Conservation (phyloP, 2,113 vertebrate species). For the Rynchops niger region DNA sequence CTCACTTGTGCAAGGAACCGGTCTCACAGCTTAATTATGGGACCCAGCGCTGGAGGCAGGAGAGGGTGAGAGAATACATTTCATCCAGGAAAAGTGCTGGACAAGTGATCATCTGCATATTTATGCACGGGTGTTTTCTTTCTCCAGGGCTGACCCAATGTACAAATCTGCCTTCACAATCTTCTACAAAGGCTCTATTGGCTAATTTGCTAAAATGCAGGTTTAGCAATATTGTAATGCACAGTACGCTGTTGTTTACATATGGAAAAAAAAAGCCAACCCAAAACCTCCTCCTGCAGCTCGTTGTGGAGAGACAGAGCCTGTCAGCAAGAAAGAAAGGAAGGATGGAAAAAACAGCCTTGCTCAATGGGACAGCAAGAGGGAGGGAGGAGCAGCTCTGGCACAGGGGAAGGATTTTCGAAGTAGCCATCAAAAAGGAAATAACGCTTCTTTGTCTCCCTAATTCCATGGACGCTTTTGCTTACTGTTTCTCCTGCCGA, state of each 20-base stretch:
- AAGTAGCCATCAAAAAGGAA: neutral
- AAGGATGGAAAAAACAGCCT: neutral
- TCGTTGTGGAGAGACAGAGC: fast-evolving
- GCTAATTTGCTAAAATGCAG: neutral
- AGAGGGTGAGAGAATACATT: neutral
- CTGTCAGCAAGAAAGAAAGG: neutral
- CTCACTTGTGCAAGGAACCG: neutral
- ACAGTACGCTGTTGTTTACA: neutral
- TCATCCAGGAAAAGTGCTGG: neutral
- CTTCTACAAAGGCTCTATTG: neutral
- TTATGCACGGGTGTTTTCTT: neutral
- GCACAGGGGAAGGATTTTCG: neutral
- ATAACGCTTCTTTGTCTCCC: neutral
- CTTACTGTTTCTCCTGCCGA: neutral
- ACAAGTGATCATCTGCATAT: neutral
- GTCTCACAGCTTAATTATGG: neutral
- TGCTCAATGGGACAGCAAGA: neutral
- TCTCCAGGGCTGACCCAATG: neutral
- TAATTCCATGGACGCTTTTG: neutral
- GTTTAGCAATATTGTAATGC: neutral
- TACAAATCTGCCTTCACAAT: neutral
- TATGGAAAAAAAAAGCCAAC: neutral
- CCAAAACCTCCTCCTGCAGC: neutral
- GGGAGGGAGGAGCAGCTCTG: neutral
- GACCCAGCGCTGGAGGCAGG: neutral